Evolutionary conservation across 23 tunicate genomes (phyloP).

Genomic region (Halocynthia roretzi): DNA sequence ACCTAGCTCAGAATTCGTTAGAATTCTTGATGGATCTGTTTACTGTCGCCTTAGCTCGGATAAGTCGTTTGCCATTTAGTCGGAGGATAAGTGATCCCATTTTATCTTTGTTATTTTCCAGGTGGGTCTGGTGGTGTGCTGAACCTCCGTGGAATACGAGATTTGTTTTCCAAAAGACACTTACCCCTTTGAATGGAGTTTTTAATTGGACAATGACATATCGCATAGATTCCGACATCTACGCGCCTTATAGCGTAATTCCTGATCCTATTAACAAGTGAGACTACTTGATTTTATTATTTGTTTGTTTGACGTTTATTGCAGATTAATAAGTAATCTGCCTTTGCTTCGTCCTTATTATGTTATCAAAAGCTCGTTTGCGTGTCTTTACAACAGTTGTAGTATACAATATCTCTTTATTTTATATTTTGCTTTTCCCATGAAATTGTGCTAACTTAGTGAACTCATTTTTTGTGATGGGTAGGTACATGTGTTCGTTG

Average conservation of each 20-base stretch:
- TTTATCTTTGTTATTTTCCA: conserved; percentile 4
- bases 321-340: background rate
- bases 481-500: background rate
- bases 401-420: no score
- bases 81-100: no score
- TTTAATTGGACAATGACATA: conserved; percentile 87
- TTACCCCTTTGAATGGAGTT: conserved; percentile 25
- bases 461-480: no score
- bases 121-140: conserved; percentile 59
- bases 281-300: background rate
- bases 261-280: background rate
- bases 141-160: conserved; percentile 63
- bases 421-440: no score
- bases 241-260: background rate
- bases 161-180: conserved; percentile 35
- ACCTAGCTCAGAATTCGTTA: no score
- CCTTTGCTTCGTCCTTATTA: no score
- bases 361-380: no score
- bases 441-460: no score
- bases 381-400: no score
- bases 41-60: no score
- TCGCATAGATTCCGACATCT: conserved; percentile 57
- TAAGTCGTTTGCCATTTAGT: no score
- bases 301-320: background rate
- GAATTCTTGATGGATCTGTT: no score